A percentile compares a stretch with the other conserved stretches of the same genome.
phyloP scores from a whole-genome alignment of 2,113 vertebrate genomes.

The Thomomys bottae region DNA sequence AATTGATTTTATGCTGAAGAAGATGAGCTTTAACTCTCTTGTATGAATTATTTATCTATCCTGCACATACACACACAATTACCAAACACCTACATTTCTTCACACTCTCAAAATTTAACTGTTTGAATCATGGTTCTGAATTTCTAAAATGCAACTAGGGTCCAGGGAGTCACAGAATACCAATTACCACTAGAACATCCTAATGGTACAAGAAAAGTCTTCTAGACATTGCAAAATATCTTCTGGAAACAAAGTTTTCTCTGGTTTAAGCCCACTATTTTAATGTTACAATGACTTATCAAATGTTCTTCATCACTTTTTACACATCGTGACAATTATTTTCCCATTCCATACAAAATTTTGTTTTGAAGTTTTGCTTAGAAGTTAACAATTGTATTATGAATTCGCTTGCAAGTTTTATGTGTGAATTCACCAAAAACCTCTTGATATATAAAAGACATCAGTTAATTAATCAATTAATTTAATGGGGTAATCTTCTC shows the following conservation, averaged over 20 bases:
- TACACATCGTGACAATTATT: neutral
- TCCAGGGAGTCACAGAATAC: neutral
- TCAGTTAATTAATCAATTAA: neutral
- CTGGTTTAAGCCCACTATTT: neutral
- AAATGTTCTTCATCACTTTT: neutral
- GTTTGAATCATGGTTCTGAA: neutral
- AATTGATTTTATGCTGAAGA: neutral
- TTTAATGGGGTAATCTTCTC: neutral
- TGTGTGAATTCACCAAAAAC: neutral
- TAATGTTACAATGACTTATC: neutral
- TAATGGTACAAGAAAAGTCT: neutral
- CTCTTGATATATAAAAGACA: neutral
- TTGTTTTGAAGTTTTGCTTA: neutral
- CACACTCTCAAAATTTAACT: conserved; percentile 18
- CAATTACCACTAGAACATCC: neutral
- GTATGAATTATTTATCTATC: neutral
- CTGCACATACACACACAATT: neutral
- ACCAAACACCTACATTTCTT: neutral
- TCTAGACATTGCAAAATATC: neutral
- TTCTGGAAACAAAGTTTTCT: neutral
- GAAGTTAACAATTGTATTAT: neutral
- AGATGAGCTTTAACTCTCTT: neutral
- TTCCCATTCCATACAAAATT: neutral
- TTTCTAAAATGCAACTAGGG: neutral
- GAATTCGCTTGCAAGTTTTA: neutral